Conservation (phyloP, 1,140 invertebrate genomes). For the Chironomus tepperi region DNA sequence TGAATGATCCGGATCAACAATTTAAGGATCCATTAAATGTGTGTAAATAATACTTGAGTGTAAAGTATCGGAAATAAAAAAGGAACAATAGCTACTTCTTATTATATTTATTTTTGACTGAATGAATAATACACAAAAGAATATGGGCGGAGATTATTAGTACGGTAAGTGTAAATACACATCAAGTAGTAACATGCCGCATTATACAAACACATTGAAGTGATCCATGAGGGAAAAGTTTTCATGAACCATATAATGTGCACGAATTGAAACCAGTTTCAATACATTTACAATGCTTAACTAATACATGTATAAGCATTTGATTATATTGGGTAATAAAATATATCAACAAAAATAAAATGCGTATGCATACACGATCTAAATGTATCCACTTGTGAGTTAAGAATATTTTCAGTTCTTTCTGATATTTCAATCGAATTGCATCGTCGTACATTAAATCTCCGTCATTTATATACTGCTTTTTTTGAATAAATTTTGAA, state of each 20-base stretch:
- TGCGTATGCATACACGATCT: background rate
- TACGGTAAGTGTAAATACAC: too few relatives aligned
- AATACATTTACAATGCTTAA: background rate
- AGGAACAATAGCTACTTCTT: background rate
- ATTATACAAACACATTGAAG: background rate
- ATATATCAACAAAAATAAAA: background rate
- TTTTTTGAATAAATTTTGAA: background rate
- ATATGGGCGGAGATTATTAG: too few relatives aligned
- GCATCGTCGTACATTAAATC: background rate
- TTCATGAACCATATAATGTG: too few relatives aligned
- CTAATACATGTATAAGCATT: background rate
- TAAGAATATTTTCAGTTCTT: conserved; percentile 4
- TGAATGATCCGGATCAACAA: background rate
- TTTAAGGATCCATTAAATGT: conserved; percentile 14
- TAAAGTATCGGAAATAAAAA: background rate
- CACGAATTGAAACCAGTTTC: background rate
- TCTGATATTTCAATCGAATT: background rate
- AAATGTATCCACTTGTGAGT: background rate
- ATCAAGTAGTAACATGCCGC: too few relatives aligned
- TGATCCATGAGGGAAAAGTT: background rate
- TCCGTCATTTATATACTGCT: background rate
- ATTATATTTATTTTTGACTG: too few relatives aligned
- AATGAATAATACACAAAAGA: too few relatives aligned
- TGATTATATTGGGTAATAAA: background rate
- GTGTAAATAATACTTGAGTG: conserved; percentile 12